Conservation (phyloP, 2,113 vertebrate genomes). For the Cottus gobio region DNA sequence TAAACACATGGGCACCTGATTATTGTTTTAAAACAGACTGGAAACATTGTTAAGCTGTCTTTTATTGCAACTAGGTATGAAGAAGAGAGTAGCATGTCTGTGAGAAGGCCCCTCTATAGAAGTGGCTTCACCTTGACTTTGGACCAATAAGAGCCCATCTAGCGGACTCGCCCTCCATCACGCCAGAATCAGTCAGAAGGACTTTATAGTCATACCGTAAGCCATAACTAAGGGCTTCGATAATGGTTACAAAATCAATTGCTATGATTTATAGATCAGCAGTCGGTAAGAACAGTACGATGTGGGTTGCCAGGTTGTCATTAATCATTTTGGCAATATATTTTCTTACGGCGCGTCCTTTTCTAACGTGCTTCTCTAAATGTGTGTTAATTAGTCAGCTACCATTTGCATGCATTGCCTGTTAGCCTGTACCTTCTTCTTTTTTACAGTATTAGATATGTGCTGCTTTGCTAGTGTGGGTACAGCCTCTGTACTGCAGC, state of each 20-base stretch:
- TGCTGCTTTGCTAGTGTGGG: slow-evolving; percentile 3
- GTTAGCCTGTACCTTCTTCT: neutral
- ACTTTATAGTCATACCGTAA: neutral
- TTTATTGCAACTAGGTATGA: slow-evolving; percentile 8
- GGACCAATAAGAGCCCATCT: slow-evolving; percentile 17
- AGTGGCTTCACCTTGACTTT: slow-evolving; percentile 19
- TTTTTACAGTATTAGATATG: neutral
- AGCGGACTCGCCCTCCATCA: neutral
- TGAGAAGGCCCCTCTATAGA: neutral
- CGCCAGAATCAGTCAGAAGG: neutral
- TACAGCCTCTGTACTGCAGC: neutral
- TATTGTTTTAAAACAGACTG: neutral
- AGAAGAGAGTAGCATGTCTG: slow-evolving; percentile 14
- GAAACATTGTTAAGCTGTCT: neutral
- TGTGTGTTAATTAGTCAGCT: neutral
- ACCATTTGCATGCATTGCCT: neutral
- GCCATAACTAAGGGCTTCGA: neutral
- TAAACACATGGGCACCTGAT: neutral
- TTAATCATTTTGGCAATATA: neutral
- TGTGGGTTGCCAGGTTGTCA: neutral
- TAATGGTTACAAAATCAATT: neutral
- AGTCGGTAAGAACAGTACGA: neutral
- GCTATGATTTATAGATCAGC: neutral
- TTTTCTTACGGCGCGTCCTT: neutral
- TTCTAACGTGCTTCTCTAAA: neutral